Percentiles rank a stretch among this genome's conserved stretches.
Evolutionary conservation across 2,113 vertebrate species (phyloP).

Genomic region (Ibidorhyncha struthersii): DNA sequence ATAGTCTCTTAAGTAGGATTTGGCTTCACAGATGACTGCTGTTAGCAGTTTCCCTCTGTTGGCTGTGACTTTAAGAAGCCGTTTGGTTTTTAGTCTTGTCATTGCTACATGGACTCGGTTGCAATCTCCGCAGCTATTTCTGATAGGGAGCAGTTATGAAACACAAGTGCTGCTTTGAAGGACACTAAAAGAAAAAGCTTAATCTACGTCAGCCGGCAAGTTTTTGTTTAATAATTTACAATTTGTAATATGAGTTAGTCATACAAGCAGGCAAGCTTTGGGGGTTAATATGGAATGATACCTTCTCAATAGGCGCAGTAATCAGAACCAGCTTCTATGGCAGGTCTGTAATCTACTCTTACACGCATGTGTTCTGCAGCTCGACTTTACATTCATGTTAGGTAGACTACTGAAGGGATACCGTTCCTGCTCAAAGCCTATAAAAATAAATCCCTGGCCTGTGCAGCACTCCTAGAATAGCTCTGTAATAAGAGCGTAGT

Average conservation of each 20-base stretch:
- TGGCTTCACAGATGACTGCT: neutral
- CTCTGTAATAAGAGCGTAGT: slow-evolving; percentile 35
- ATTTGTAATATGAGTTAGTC: neutral
- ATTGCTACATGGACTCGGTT: neutral
- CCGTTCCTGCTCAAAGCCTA: neutral
- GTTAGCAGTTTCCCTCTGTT: neutral
- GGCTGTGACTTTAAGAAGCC: neutral
- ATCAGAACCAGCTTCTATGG: neutral
- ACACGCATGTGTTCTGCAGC: neutral
- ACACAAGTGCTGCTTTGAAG: neutral
- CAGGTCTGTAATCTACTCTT: neutral
- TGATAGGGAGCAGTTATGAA: neutral
- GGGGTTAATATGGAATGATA: neutral
- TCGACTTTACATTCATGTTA: neutral
- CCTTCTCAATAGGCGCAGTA: neutral
- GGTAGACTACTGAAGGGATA: neutral
- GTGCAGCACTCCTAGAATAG: neutral
- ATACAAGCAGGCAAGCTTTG: neutral
- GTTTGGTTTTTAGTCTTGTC: neutral
- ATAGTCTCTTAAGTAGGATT: neutral
- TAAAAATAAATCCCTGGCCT: slow-evolving; percentile 27
- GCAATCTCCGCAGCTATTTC: neutral
- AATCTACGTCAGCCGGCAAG: neutral
- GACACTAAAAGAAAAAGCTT: neutral
- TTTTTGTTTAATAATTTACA: slow-evolving; percentile 28